Evolutionary conservation across 2,797 vertebrate species (phyloP), one percentile per base, ranked within the genome.

Genomic region (Pseudomugil gertrudae): DNA sequence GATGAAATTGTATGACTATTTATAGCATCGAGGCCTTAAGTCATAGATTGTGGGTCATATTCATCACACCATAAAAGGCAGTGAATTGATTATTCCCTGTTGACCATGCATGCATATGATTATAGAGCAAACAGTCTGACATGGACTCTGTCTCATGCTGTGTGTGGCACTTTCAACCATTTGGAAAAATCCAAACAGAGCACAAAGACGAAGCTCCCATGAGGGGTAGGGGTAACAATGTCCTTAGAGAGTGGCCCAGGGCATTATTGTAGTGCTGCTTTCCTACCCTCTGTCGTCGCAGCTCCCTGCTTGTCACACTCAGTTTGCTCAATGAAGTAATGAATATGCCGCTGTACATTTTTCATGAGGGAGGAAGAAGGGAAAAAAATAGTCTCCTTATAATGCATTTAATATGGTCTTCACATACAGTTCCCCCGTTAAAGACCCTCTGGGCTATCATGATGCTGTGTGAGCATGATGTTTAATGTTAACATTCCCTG

Each of bases 311-410:
- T 94, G 93, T 93, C 93, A 92, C 85, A 90, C 83, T 87, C 83
- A 84, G 75, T 94, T 91, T 93, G 88, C 74, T 89, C 88, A 91
- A 73, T 85, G 84, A 70, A 89, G 90, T 89, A 89, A 94, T 90
- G 88, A 93, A 90, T 90, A 92, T 83, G 88, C 90, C 58, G 62
- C 84, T 87, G 84, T 93, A 84, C 87, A 92, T 90, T 90, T 93
- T 93, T 93, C 90, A 93, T 92, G 89, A 88, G 83, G 79, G 84
- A 72, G 77, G 69, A 72, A 71, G 65, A 85, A 83, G 74, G 79
- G 40, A 54, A 69, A 83, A 84, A 88, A 90, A 89, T 90, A 84
- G 73, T 83, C 76, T 89, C 76, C 76, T 84, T 85, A 84, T 85
- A 81, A 87, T 87, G 74, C 83, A 80, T 86, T 87, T 87, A 90